These are phyloP conservation scores for Phoebastria nigripes DNA, from an alignment of 2,797 vertebrate genomes.

Conservation along the genomic window DNA sequence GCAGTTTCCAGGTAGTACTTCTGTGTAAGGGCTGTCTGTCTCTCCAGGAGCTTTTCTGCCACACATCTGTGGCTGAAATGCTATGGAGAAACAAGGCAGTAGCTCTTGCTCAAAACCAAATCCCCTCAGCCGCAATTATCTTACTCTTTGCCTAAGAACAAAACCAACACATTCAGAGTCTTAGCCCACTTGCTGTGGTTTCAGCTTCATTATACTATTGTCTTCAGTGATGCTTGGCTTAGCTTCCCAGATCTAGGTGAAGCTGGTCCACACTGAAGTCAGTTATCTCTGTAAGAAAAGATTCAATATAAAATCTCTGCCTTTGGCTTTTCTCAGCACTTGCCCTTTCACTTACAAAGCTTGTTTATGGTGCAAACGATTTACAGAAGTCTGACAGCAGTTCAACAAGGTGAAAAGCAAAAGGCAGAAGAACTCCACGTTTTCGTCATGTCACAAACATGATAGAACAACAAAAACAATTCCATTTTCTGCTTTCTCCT, in stretches of 20 bases:
- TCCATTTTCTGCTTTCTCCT: constrained; percentile 61
- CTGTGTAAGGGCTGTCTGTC: background rate
- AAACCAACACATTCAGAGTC: background rate
- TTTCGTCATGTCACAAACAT: constrained; percentile 60
- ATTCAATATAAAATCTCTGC: constrained; percentile 57
- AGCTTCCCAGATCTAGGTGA: constrained; percentile 37
- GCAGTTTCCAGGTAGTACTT: background rate
- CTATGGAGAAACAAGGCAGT: background rate
- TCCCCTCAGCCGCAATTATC: background rate
- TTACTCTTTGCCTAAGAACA: background rate
- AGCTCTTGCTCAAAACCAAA: background rate
- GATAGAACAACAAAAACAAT: constrained; percentile 65
- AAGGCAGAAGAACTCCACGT: constrained; percentile 57
- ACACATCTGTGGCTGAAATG: background rate
- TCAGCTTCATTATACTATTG: background rate
- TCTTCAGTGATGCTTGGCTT: constrained; percentile 13
- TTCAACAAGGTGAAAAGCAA: constrained; percentile 72
- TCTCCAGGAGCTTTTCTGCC: background rate
- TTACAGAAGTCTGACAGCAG: constrained; percentile 72
- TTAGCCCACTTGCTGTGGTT: background rate
- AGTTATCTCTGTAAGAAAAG: constrained; percentile 45
- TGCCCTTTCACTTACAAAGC: constrained; percentile 71
- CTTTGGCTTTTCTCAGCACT: constrained; percentile 66
- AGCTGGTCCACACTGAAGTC: constrained; percentile 4
- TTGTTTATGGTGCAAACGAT: constrained; percentile 69